These are phyloP conservation scores for Acanthococcus lagerstroemiae DNA, from an alignment of 2,888 invertebrate genomes.

Conservation along the genomic window DNA sequence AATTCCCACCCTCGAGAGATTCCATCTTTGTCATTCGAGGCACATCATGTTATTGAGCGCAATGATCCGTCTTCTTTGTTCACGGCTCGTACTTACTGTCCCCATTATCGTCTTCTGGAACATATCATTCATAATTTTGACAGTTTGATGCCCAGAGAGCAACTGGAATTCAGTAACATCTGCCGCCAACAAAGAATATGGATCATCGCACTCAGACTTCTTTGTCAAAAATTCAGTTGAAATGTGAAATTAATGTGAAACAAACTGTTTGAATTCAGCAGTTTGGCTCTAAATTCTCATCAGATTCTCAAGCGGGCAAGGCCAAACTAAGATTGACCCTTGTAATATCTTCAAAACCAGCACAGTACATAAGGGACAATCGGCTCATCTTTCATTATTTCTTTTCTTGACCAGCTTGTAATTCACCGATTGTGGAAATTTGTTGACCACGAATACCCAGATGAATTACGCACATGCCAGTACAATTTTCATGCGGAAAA, in stretches of 20 bases:
- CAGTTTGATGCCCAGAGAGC: no score
- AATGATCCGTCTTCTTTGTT: no score
- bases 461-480: background rate
- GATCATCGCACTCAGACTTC: no score
- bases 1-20: no score
- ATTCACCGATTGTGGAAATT: background rate
- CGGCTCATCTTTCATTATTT: background rate
- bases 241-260: no score
- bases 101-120: no score
- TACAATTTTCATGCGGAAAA: background rate
- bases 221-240: background rate
- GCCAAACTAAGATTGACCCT: background rate
- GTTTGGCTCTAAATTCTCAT: background rate
- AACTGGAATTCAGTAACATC: no score
- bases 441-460: background rate
- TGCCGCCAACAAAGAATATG: no score
- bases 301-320: background rate
- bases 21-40: no score
- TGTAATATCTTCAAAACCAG: background rate
- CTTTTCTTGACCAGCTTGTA: background rate
- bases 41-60: no score
- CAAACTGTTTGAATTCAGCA: background rate
- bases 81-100: no score
- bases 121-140: no score
- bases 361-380: background rate